These are phyloP conservation scores for Palaemon carinicauda DNA, from an alignment of 1,140 invertebrate species.

Conservation along the genomic window DNA sequence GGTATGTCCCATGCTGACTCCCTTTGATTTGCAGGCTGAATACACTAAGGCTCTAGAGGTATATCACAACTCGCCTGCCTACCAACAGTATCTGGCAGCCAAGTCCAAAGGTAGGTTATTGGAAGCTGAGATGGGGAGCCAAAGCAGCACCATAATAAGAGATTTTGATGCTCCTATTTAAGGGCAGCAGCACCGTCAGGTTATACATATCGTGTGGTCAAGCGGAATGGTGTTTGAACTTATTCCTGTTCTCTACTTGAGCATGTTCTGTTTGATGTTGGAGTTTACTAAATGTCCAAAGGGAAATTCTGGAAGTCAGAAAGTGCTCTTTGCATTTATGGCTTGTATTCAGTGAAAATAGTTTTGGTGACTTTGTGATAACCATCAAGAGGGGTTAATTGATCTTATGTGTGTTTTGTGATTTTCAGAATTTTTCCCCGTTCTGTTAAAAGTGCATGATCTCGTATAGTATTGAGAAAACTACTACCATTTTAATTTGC, in stretches of 20 bases:
- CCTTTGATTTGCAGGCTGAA: conserved; percentile 67
- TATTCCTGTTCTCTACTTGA: neutral
- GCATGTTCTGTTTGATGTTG: neutral
- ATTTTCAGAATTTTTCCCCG: too few relatives aligned
- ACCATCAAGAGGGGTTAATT: too few relatives aligned
- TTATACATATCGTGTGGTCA: neutral
- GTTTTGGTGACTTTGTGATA: too few relatives aligned
- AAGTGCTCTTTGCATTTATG: neutral
- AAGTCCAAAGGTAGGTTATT: conserved; percentile 84
- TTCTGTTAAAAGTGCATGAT: too few relatives aligned
- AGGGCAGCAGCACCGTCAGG: conserved; percentile 3
- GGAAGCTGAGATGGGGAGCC: neutral
- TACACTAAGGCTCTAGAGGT: conserved; percentile 94
- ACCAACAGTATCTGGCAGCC: conserved; percentile 90
- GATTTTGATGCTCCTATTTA: neutral
- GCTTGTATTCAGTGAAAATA: neutral
- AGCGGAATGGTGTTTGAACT: neutral
- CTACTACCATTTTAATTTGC: too few relatives aligned
- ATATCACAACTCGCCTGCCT: conserved; percentile 97
- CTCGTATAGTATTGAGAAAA: too few relatives aligned
- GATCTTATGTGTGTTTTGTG: too few relatives aligned
- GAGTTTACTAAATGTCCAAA: neutral
- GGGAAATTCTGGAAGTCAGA: too few relatives aligned
- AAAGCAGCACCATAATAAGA: neutral
- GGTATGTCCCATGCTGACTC: conserved; percentile 15